These are phyloP conservation scores for Pemphredon lugubris DNA, from an alignment of 2,888 invertebrate species.

Conservation along the genomic window DNA sequence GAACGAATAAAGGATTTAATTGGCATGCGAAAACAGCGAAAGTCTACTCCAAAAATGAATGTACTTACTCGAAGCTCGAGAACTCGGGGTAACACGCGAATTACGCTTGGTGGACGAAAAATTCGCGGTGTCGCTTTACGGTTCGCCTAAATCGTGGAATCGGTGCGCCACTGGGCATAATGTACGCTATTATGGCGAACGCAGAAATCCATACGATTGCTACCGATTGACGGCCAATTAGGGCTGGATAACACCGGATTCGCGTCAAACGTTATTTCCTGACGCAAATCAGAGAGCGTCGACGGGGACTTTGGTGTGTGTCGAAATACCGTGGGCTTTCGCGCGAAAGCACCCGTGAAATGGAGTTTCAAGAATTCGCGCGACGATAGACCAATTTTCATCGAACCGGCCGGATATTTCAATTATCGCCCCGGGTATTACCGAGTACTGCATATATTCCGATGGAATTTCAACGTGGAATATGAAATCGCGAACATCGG, in stretches of 20 bases:
- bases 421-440: conserved; percentile 29
- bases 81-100: too few relatives aligned
- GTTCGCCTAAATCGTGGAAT: too few relatives aligned
- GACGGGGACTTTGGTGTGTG: conserved; percentile 6
- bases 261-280: too few relatives aligned
- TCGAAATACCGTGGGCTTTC: conserved; percentile 8
- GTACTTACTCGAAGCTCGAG: neutral
- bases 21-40: neutral
- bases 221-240: too few relatives aligned
- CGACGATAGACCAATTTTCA: conserved; percentile 10
- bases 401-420: conserved; percentile 20
- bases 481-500: conserved; percentile 1
- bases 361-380: conserved; percentile 28
- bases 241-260: too few relatives aligned
- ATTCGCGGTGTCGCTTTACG: conserved; percentile 28
- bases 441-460: neutral
- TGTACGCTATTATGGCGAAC: too few relatives aligned
- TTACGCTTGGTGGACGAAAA: too few relatives aligned
- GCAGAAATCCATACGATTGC: too few relatives aligned
- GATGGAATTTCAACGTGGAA: conserved; percentile 11
- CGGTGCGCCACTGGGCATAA: too few relatives aligned
- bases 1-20: conserved; percentile 7
- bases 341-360: conserved; percentile 19
- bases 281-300: too few relatives aligned
- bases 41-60: neutral